Percentiles rank a stretch among this genome's conserved stretches.
Evolutionary conservation across 1,140 invertebrate genomes (phyloP).

Genomic region (Acromyrmex echinatior): DNA sequence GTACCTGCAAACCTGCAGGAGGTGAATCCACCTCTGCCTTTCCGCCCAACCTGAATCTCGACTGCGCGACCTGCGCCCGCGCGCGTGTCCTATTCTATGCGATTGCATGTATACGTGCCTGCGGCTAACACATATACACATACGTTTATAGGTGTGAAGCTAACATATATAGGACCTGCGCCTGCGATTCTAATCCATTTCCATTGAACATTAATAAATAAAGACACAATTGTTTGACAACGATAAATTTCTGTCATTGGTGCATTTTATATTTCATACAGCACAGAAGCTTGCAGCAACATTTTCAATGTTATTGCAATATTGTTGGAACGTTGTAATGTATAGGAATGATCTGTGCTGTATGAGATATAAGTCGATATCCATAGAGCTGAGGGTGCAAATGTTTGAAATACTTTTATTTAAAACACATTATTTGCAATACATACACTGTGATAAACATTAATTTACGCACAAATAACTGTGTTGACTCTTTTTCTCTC

Average conservation of each 20-base stretch:
- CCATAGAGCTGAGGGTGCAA: no score
- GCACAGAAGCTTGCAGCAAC: no score
- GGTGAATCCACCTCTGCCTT: conserved; percentile 69
- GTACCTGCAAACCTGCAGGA: conserved; percentile 70
- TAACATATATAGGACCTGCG: not conserved
- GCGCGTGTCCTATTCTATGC: not conserved
- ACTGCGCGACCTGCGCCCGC: conserved; percentile 49
- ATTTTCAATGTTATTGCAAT: no score
- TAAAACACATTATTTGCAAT: no score
- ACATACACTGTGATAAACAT: no score
- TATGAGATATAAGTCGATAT: no score
- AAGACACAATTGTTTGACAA: not conserved
- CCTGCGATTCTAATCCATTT: conserved; percentile 5
- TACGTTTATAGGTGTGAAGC: not conserved
- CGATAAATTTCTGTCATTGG: not conserved
- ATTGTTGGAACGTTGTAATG: no score
- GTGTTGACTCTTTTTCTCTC: no score
- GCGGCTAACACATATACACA: not conserved
- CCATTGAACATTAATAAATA: not conserved
- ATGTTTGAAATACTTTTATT: no score
- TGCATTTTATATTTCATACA: not conserved
- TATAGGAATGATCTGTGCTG: no score
- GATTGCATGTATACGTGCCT: not conserved
- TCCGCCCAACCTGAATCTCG: conserved; percentile 66
- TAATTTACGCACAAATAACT: no score